Percentiles rank a stretch among this genome's conserved stretches.
Evolutionary conservation across 2,888 invertebrate species (phyloP).

Genomic region (Lycia hirtaria): DNA sequence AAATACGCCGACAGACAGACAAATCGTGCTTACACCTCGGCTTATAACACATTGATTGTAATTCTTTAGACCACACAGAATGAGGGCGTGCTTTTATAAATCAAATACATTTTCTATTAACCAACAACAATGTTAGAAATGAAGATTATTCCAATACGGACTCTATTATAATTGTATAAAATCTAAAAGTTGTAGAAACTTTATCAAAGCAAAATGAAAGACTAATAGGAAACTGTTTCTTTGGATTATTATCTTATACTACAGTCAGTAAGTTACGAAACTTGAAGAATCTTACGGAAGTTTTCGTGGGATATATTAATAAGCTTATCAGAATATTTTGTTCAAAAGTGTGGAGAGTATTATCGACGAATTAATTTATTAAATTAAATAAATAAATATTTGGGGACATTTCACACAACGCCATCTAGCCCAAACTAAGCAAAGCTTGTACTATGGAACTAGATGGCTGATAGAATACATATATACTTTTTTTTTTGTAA

Average conservation of each 20-base stretch:
- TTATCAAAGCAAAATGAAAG: neutral
- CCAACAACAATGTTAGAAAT: slow-evolving; percentile 27
- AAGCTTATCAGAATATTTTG: slow-evolving; percentile 23
- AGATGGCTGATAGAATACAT: too few relatives aligned
- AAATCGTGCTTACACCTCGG: slow-evolving; percentile 44
- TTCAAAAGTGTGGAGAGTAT: slow-evolving; percentile 6
- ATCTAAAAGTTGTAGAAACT: slow-evolving; percentile 7
- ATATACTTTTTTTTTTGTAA: too few relatives aligned
- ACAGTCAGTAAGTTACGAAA: slow-evolving; percentile 38
- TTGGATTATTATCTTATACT: slow-evolving; percentile 44
- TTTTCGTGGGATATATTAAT: slow-evolving; percentile 19
- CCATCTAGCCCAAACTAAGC: too few relatives aligned
- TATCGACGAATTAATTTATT: too few relatives aligned
- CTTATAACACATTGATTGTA: slow-evolving; percentile 42
- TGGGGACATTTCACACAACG: too few relatives aligned
- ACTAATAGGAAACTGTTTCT: slow-evolving; percentile 48
- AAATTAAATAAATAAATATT: neutral
- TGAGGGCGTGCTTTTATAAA: slow-evolving; percentile 50
- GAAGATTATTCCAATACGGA: slow-evolving; percentile 3
- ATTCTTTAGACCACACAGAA: slow-evolving; percentile 47
- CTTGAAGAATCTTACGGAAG: slow-evolving; percentile 20
- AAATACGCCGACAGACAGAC: slow-evolving; percentile 42
- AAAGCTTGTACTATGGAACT: too few relatives aligned
- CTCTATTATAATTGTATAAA: slow-evolving; percentile 4
- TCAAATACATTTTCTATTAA: slow-evolving; percentile 55